Conservation (phyloP, 2,797 vertebrate genomes). For the Muraenolepis orangiensis region DNA sequence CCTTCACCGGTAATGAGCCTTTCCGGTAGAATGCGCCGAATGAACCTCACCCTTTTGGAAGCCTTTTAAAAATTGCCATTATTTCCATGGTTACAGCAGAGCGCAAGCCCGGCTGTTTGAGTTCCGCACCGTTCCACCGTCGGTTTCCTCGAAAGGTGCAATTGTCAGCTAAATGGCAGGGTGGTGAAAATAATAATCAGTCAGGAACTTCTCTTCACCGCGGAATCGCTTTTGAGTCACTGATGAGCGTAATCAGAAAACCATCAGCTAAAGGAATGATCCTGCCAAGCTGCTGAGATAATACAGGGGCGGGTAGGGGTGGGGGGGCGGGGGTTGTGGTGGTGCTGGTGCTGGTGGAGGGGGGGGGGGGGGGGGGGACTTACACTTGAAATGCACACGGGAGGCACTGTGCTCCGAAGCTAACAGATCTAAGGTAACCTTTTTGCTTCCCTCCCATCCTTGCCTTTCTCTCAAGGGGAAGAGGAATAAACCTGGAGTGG, state of each 20-base stretch:
- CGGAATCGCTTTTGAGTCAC: conserved; percentile 70
- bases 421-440: conserved; percentile 58
- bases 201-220: conserved; percentile 59
- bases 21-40: conserved; percentile 51
- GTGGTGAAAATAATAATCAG: conserved; percentile 64
- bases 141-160: conserved; percentile 65
- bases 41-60: conserved; percentile 37
- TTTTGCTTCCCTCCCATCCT: conserved; percentile 40
- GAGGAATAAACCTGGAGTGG: conserved; percentile 78
- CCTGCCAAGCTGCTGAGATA: conserved; percentile 56
- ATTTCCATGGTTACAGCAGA: conserved; percentile 68
- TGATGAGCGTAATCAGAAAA: conserved; percentile 72
- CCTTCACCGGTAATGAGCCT: conserved; percentile 61
- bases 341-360: not conserved
- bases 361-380: conserved; percentile 35
- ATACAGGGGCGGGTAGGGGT: conserved; percentile 24
- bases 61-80: conserved; percentile 61
- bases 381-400: conserved; percentile 49
- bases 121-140: conserved; percentile 42
- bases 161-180: conserved; percentile 72
- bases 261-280: conserved; percentile 54
- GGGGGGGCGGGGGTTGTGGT: no score
- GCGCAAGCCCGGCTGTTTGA: conserved; percentile 56
- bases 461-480: conserved; percentile 67
- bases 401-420: conserved; percentile 52